Conservation (phyloP, 2,797 vertebrate species). For the Ataeniobius toweri region DNA sequence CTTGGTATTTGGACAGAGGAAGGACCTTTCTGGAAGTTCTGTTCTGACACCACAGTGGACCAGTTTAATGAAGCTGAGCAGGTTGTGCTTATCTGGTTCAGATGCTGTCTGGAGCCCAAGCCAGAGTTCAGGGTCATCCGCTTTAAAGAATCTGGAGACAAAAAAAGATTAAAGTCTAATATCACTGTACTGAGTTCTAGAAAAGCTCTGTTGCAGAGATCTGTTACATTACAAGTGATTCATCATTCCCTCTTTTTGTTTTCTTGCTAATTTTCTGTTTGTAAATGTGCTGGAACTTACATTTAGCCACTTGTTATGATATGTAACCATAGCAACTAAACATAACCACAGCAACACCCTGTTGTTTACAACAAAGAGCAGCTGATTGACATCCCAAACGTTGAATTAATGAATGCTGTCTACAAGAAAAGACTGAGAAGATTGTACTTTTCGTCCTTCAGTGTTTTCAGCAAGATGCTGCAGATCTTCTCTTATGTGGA, state of each 20-base stretch:
- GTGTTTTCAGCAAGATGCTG: too few relatives aligned
- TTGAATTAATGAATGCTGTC: too few relatives aligned
- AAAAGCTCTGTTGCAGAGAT: neutral
- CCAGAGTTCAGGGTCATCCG: slow-evolving; percentile 55
- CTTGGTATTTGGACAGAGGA: slow-evolving; percentile 52
- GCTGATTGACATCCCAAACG: too few relatives aligned
- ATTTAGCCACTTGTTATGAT: too few relatives aligned
- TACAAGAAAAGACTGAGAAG: too few relatives aligned
- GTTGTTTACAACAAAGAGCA: too few relatives aligned
- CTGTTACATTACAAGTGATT: neutral
- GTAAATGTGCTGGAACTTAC: too few relatives aligned
- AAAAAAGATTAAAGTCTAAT: slow-evolving; percentile 7
- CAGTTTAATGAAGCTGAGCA: neutral
- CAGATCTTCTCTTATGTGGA: too few relatives aligned
- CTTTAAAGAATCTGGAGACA: slow-evolving; percentile 60
- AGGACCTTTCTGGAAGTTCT: neutral
- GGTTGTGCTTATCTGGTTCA: slow-evolving; percentile 17
- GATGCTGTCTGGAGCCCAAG: slow-evolving; percentile 5
- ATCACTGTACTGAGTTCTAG: neutral
- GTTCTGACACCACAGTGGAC: slow-evolving; percentile 1
- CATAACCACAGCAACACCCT: too few relatives aligned
- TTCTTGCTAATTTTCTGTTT: too few relatives aligned
- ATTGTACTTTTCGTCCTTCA: too few relatives aligned
- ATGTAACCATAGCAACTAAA: too few relatives aligned
- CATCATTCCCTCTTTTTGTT: neutral